Conservation (phyloP, 2,888 invertebrate genomes). For the Lypha dubia region DNA sequence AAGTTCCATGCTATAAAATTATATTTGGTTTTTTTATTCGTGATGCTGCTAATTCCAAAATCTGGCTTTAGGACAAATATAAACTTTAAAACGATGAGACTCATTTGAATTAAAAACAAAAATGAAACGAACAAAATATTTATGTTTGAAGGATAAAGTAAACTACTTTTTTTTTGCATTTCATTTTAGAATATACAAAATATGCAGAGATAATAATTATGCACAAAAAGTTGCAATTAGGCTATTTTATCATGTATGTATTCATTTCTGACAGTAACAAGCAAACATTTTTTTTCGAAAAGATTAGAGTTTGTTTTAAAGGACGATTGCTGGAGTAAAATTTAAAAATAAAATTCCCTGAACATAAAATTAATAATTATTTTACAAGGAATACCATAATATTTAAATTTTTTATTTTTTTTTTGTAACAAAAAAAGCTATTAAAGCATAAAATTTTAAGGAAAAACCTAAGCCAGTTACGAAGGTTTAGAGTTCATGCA, state of each 20-base stretch:
- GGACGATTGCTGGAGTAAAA: background rate
- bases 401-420: too few species aligned
- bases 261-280: background rate
- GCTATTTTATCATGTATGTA: background rate
- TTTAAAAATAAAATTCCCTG: background rate
- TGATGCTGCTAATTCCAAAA: conserved; percentile 11
- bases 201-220: conserved; percentile 28
- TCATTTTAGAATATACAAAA: background rate
- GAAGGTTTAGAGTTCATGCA: too few species aligned
- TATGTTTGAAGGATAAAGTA: background rate
- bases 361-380: too few species aligned
- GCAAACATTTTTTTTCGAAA: background rate
- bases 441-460: too few species aligned
- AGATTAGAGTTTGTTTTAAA: background rate
- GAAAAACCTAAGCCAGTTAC: too few species aligned
- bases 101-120: conserved; percentile 22
- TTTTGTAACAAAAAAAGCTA: too few species aligned
- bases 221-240: conserved; percentile 7
- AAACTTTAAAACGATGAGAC: conserved; percentile 16
- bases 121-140: background rate
- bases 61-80: conserved; percentile 34
- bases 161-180: conserved; percentile 22
- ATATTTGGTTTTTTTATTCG: background rate
- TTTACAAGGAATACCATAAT: too few species aligned
- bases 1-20: background rate